A percentile compares a stretch with the other conserved stretches of the same genome.
Evolutionary conservation across 1,140 invertebrate genomes (phyloP).

Genomic region (Hylaeus volcanicus): DNA sequence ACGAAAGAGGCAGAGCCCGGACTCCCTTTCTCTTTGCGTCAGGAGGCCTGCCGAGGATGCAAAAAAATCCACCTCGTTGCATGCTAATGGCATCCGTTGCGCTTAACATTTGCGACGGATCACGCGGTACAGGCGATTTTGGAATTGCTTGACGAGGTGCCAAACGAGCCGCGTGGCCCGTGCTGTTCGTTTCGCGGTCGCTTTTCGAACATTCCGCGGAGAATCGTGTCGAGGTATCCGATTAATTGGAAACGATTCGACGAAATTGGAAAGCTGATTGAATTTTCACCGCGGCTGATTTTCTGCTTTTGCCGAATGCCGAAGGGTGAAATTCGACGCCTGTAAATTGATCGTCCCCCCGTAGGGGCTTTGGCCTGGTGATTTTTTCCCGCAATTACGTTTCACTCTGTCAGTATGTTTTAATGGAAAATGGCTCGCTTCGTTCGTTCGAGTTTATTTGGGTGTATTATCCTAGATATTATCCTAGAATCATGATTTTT

Average conservation of each 20-base stretch:
- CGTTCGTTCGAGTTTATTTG: too few species aligned
- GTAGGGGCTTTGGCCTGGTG: neutral
- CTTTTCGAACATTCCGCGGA: constrained; percentile 8
- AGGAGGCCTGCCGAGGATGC: neutral
- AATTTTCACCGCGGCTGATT: constrained; percentile 9
- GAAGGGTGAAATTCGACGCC: neutral
- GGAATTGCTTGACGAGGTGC: neutral
- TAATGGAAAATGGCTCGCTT: too few species aligned
- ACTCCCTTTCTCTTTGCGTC: constrained; percentile 32
- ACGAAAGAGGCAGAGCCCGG: neutral
- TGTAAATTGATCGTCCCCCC: neutral
- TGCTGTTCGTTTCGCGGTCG: constrained; percentile 7
- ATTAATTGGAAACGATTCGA: constrained; percentile 13
- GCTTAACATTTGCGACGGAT: neutral
- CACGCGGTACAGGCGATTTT: constrained; percentile 2
- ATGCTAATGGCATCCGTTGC: constrained; percentile 6
- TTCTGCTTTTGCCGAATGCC: neutral
- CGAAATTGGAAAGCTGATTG: constrained; percentile 14
- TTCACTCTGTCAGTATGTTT: too few species aligned
- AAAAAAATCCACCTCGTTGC: constrained; percentile 15
- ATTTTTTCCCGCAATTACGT: too few species aligned
- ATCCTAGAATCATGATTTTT: too few species aligned
- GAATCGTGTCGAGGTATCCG: constrained; percentile 3
- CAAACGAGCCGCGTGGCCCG: neutral
- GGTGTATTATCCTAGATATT: too few species aligned